Evolutionary conservation across 2,888 invertebrate genomes (phyloP), one percentile per base, ranked within the genome.

Genomic region (Tineola bisselliella): DNA sequence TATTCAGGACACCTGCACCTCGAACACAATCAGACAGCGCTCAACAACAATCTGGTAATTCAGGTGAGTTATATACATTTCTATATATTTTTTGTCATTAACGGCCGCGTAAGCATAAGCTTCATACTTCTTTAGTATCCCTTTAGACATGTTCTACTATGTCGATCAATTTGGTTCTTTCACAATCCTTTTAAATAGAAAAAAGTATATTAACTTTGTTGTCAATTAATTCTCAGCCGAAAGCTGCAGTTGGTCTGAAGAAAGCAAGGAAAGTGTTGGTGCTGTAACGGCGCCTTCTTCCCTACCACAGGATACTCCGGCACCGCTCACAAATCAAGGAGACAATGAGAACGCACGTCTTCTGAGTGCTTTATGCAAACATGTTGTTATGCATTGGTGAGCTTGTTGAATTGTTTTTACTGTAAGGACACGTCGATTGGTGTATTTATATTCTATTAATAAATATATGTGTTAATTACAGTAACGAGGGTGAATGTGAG

Each of bases 211-310:
- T 58, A 25, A 13, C 17, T 17, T 54, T 44, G 44, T 44, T 13
- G n/a, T 5, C 44, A 5, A 44, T 13, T 44, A 5, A 8, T 44
- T 44, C n/a, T 13, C 44, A 44, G 59, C 65, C 75, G 83, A 87
- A 63, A 79, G 70, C 60, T 75, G 77, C 66, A 83, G 80, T 63
- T 87, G 87, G 87, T 82, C 84, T 0, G 84, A 84, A 30, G 79
- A 71, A 18, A 79, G 77, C 62, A 79, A 82, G 61, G 86, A 86
- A 18, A 77, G 74, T 58, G 76, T 68, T 0, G 69, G 66, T 1
- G 66, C 68, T 5, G 62, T 61, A 13, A 59, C 66, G 2, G 62
- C 65, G 0, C 67, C 66, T 6, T 61, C 65, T 0, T 66, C 69
- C 0, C 68, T 68, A 1, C 64, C 69, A 0, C 62, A 69, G 3